Conservation (phyloP, 2,797 vertebrate genomes). For the Balearica regulorum region DNA sequence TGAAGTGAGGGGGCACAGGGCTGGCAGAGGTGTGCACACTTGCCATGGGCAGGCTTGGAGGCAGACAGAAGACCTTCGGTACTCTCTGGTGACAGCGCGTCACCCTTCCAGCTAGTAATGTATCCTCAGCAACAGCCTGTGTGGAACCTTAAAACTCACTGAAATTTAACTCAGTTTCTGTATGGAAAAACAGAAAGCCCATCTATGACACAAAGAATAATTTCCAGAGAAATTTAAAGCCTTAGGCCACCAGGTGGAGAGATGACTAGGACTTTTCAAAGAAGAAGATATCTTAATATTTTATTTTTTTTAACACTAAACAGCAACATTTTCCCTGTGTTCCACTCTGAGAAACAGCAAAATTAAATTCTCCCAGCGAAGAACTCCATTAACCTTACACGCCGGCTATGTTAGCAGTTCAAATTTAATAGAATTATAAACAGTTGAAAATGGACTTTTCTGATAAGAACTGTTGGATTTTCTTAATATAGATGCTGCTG, state of each 20-base stretch:
- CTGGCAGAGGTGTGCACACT: not conserved
- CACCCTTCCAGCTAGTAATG: not conserved
- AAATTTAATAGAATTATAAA: not conserved
- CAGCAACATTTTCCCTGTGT: not conserved
- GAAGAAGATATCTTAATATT: not conserved
- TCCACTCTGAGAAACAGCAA: not conserved
- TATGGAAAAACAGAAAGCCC: not conserved
- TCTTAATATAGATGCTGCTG: not conserved
- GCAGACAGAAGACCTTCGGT: not conserved
- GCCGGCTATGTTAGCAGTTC: not conserved
- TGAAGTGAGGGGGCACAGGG: not conserved
- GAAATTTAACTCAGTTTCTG: not conserved
- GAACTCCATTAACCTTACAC: not conserved
- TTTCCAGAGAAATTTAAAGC: not conserved
- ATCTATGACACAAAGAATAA: not conserved
- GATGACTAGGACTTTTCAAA: not conserved
- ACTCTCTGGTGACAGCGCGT: accelerated
- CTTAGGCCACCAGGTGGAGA: not conserved
- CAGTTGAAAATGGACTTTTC: not conserved
- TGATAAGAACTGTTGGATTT: not conserved
- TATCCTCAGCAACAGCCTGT: not conserved
- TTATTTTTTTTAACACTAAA: not conserved
- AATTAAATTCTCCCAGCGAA: not conserved
- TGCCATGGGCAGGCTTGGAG: not conserved
- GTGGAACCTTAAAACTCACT: not conserved